Base-by-base conservation (phyloP, 2,888 invertebrate species). In the Molanna angustata region DNA sequence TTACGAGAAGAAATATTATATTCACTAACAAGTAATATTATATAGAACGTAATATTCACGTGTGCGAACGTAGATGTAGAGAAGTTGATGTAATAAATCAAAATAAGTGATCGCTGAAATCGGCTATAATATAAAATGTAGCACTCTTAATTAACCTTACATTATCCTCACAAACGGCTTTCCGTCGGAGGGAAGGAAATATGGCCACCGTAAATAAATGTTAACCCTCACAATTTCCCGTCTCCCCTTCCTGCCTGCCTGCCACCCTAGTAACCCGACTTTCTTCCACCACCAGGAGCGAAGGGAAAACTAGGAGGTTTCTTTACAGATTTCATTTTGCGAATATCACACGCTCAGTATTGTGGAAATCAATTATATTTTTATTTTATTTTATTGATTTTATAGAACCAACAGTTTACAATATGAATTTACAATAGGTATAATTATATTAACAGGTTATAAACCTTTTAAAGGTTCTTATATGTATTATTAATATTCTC, bases 201-300 rank as follows among this genome's bases (percentile, higher is more conserved):
- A 58, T 45, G 51, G 44, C n/a, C 41, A 47, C 55, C 55, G 58
- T 58, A 56, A 58, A 58, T 58, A 58, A 58, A 55, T 58, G 56
- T 56, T 56, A 56, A 56, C 52, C 43, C 56, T 56, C 56, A 52
- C 53, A 49, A 47, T 32, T 37, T 13, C 49, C 37, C 51, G 27
- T 45, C 37, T 33, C 46, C 44, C 13, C 45, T 54, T 31, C 51
- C 4, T 4, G 49, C 31, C 33, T 13, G n/a, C 43, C 37, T 32
- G 6, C 41, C 21, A 22, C 49, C 37, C 40, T 49, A 3, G 32
- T 19, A 27, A 32, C 14, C 32, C 54, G 14, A 17, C 27, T 16
- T 39, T n/a, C n/a, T n/a, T n/a, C n/a, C n/a, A n/a, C n/a, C n/a
- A n/a, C n/a, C n/a, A 20, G 17, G 27, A 39, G n/a, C 7, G 44